Base-by-base conservation (phyloP, 2,797 vertebrate species). In the Mico argentatus region DNA sequence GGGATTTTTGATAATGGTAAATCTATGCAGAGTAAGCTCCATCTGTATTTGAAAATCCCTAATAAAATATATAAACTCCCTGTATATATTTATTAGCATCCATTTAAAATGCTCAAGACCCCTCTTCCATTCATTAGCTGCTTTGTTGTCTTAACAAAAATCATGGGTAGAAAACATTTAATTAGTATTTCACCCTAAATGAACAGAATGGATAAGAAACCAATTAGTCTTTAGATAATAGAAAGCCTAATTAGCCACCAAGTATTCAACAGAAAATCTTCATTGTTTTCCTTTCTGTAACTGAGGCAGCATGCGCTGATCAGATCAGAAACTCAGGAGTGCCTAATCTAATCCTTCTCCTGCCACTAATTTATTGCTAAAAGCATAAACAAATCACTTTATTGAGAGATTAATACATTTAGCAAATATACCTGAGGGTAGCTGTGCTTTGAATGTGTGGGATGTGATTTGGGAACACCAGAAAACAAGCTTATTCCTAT, bases 191-290 rank as follows among this genome's bases (percentile, higher is more conserved):
- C 89, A 93, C 41, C 77, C 95, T 96, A 94, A 97, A 52, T 94
- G 39, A 97, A 88, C 92, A 91, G 76, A 90, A 80, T 88, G 46
- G 87, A 92, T 96, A 86, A 96, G 36, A 97, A 97, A 88, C 52
- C 83, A 97, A 90, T 96, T 93, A 97, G 80, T 91, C 95, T 92
- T 95, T 79, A 92, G 95, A 75, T 95, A 98, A 97, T 81, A 95
- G 80, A 87, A 97, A 90, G 27, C 41, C 91, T 96, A 95, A 97
- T 96, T 94, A 87, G 26, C 46, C 39, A 72, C 64, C 4, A 85
- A 94, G 20, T 39, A 77, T 41, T 73, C 67, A 94, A 67, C 39
- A 96, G 73, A 87, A 95, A 96, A 81, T 81, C 82, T 96, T 82
- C 77, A 96, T 89, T 94, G 76, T 67, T 95, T 92, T 82, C 26